Percentiles rank a stretch among this genome's conserved stretches.
Conservation (phyloP, 23 tunicate genomes). For the Styela clava region DNA sequence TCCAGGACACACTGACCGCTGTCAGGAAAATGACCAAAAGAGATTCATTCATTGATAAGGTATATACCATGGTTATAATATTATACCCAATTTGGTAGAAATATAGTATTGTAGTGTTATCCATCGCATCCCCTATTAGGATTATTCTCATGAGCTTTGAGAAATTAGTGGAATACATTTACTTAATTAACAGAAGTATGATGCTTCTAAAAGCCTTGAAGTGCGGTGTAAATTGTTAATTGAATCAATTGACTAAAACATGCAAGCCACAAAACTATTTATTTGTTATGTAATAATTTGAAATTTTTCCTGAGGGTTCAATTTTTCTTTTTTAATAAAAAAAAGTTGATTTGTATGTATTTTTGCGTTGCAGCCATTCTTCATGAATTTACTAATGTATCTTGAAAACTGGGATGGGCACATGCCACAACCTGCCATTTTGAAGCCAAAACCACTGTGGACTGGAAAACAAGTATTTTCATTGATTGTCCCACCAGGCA, state of each 20-base stretch:
- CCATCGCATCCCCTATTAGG: not conserved
- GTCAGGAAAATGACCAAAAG: constrained; percentile 99
- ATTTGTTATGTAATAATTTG: too few relatives aligned
- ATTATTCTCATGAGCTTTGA: too few relatives aligned
- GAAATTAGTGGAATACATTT: too few relatives aligned
- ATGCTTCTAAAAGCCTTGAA: too few relatives aligned
- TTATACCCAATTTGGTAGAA: not conserved
- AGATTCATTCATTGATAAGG: constrained; percentile 94
- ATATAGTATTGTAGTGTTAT: not conserved
- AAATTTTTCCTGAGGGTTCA: too few relatives aligned
- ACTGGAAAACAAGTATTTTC: constrained; percentile 98
- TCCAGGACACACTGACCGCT: constrained; percentile 98
- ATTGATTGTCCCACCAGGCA: constrained; percentile 93
- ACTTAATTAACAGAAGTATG: too few relatives aligned
- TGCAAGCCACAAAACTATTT: too few relatives aligned
- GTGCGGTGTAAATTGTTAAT: too few relatives aligned
- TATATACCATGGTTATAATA: constrained; percentile 12
- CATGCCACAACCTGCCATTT: constrained; percentile 94
- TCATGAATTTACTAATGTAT: constrained; percentile 96
- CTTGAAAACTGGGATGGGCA: constrained; percentile 91
- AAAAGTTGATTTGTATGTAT: too few relatives aligned
- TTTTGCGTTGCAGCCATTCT: constrained; percentile 42
- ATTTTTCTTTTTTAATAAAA: too few relatives aligned
- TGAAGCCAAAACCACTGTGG: constrained; percentile 99
- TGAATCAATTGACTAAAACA: too few relatives aligned